These are phyloP conservation scores for Terrapene triunguis DNA, from an alignment of 2,113 vertebrate species.

Conservation along the genomic window DNA sequence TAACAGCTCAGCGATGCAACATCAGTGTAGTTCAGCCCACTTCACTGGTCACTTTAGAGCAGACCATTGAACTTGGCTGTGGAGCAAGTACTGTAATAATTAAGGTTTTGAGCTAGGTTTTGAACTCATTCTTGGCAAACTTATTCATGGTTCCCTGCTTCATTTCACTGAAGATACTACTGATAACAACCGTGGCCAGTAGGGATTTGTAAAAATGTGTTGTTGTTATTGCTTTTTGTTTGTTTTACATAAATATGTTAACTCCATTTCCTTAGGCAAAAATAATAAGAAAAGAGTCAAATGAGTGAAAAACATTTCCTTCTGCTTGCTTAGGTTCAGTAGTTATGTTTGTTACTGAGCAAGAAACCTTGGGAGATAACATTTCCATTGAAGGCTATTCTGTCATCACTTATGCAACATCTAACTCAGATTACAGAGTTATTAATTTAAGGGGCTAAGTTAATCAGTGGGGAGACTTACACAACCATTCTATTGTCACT, in stretches of 20 bases:
- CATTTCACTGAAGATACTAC: conserved; percentile 18
- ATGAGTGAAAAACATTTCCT: conserved; percentile 20
- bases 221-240: not conserved
- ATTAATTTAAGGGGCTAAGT: not conserved
- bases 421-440: not conserved
- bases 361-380: conserved; percentile 22
- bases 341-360: not conserved
- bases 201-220: not conserved
- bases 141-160: conserved; percentile 18
- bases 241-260: not conserved
- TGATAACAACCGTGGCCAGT: not conserved
- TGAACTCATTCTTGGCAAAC: conserved; percentile 39
- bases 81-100: not conserved
- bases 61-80: not conserved
- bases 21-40: not conserved
- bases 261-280: conserved; percentile 17
- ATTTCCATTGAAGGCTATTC: not conserved
- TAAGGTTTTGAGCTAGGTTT: conserved; percentile 14
- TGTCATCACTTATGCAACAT: not conserved
- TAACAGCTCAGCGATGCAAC: not conserved
- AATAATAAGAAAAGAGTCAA: not conserved
- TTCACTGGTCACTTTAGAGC: not conserved
- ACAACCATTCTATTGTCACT: not conserved
- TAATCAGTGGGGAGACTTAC: not conserved
- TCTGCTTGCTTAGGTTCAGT: not conserved